Base-by-base conservation (phyloP, 2,113 vertebrate genomes). In the Cyprinodon variegatus region DNA sequence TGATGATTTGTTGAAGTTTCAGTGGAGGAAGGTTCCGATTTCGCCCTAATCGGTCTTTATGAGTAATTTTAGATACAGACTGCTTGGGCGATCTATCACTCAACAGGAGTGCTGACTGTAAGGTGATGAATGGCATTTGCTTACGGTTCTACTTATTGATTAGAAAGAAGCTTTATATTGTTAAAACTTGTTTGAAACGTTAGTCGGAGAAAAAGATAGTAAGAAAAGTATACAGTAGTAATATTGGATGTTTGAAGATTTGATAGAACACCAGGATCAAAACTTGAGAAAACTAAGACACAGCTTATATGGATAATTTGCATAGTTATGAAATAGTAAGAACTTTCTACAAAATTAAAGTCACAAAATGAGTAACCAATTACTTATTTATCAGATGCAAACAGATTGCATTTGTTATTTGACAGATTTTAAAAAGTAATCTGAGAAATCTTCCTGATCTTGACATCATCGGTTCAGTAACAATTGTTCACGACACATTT, bases 241-340 rank as follows among this genome's bases (percentile, higher is more conserved):
- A 20, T 60, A 77, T 39, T 64, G 10, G 65, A 40, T 13, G 77
- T 76, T 67, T n/a, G 72, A 37, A 22, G 39, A 1, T 41, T 76
- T 68, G 61, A 36, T 10, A 45, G 22, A 37, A 40, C 12, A 43
- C 40, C 53, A 39, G 29, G 11, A 50, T 89, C 93, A 94, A 95
- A 95, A 93, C 90, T 92, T 77, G 50, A 90, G 39, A 70, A 45
- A 11, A 80, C 86, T 86, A 90, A 76, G 61, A 45, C 50, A 57
- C 92, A 95, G 96, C 95, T 96, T 95, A 95, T 94, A 95, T 95
- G 96, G 95, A 97, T 96, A 95, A 96, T 96, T 96, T 91, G 50
- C 8, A 57, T 57, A 14, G 9, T 41, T 41, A 41, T 41, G 4
- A 57, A 57, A 95, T 94, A 91, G 94, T 94, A 93, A 57, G 94